Conservation (phyloP, 2,888 invertebrate species). For the Cataglyphis cursor region DNA sequence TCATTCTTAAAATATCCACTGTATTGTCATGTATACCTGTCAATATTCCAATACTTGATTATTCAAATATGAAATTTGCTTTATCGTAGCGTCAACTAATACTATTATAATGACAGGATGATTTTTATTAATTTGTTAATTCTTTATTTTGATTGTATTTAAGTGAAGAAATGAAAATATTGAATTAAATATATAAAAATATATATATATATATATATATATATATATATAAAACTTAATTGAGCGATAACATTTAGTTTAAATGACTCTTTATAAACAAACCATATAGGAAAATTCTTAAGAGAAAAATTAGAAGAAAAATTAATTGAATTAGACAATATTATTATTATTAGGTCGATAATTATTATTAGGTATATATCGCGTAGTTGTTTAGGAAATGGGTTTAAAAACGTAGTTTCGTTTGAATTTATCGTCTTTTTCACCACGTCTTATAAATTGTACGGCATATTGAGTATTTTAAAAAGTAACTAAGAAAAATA, state of each 20-base stretch:
- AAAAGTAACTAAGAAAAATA: neutral
- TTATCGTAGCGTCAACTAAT: conserved; percentile 31
- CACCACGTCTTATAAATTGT: neutral
- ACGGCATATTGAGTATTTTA: neutral
- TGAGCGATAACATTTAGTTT: neutral
- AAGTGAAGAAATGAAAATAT: neutral
- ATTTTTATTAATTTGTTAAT: conserved; percentile 38
- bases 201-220: too few species aligned
- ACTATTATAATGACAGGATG: neutral
- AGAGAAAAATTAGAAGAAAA: neutral
- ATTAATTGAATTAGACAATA: neutral
- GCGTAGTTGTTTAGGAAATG: conserved; percentile 1
- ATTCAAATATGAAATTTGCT: conserved; percentile 49
- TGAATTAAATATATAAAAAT: neutral
- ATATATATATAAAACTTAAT: too few species aligned
- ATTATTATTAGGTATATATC: too few species aligned
- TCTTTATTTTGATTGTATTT: conserved; percentile 1
- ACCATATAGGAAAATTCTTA: neutral
- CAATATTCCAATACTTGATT: conserved; percentile 47
- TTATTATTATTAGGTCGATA: conserved; percentile 8
- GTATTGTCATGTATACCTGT: conserved; percentile 37
- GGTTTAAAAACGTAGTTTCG: neutral
- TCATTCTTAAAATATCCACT: conserved; percentile 46
- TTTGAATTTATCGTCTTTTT: conserved; percentile 35
- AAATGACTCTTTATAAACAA: neutral